Conservation (phyloP, 2,113 vertebrate genomes). For the Platanista minor region DNA sequence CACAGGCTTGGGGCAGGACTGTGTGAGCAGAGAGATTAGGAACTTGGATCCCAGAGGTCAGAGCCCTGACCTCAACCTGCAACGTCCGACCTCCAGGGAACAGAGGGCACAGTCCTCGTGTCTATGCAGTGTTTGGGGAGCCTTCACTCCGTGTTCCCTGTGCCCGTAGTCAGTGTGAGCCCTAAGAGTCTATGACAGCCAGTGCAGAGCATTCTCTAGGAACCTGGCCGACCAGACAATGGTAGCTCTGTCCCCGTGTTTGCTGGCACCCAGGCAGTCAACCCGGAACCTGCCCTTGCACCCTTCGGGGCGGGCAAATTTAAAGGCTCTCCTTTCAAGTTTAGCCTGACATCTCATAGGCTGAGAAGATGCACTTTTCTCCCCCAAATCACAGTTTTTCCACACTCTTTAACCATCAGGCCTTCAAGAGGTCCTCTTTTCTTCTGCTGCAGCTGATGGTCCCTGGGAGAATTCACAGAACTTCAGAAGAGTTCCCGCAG, state of each 20-base stretch:
- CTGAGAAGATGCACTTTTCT: constrained; percentile 8
- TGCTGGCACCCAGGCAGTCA: constrained; percentile 70
- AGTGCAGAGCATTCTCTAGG: constrained; percentile 59
- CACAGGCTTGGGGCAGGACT: not conserved
- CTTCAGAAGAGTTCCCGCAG: not conserved
- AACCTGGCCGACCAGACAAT: constrained; percentile 73
- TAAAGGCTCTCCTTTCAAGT: constrained; percentile 39
- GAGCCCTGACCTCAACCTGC: not conserved
- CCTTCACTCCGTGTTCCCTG: constrained; percentile 16
- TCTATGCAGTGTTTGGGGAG: not conserved
- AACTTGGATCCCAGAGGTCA: not conserved
- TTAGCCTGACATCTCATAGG: not conserved
- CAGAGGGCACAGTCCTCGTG: not conserved
- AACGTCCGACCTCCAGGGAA: rapidly evolving
- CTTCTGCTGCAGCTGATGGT: not conserved
- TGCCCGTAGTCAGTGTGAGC: not conserved
- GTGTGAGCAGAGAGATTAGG: not conserved
- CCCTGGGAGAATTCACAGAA: not conserved
- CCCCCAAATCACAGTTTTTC: not conserved
- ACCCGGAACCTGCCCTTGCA: constrained; percentile 62
- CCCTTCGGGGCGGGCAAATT: constrained; percentile 61
- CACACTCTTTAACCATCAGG: not conserved
- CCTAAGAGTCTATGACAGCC: constrained; percentile 45
- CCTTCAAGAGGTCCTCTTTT: not conserved
- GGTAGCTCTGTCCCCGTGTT: constrained; percentile 67